Percentiles rank a stretch among this genome's conserved stretches.
Evolutionary conservation across 1,140 invertebrate genomes (phyloP).

Genomic region (Onthophagus taurus): DNA sequence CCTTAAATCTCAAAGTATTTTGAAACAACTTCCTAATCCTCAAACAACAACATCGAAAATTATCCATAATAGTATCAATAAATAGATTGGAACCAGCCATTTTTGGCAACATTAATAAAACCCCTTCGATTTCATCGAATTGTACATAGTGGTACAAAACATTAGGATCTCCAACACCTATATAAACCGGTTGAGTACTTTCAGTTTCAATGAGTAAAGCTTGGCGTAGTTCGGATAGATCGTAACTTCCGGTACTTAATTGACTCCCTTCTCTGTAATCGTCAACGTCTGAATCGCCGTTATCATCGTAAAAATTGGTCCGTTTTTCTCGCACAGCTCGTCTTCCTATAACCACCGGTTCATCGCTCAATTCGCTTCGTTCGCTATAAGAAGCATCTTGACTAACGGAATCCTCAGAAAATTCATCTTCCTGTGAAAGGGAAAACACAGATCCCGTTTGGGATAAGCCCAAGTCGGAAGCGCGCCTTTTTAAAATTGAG

Average conservation of each 20-base stretch:
- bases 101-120: slow-evolving; percentile 52
- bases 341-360: slow-evolving; percentile 52
- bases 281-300: slow-evolving; percentile 47
- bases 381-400: slow-evolving; percentile 41
- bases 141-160: slow-evolving; percentile 59
- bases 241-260: slow-evolving; percentile 47
- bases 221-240: slow-evolving; percentile 60
- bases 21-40: slow-evolving; percentile 59
- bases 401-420: slow-evolving; percentile 46
- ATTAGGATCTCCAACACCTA: slow-evolving; percentile 56
- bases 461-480: slow-evolving; percentile 41
- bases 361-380: slow-evolving; percentile 54
- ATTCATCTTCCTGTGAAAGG: slow-evolving; percentile 27
- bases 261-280: slow-evolving; percentile 50
- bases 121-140: slow-evolving; percentile 53
- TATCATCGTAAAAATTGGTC: slow-evolving; percentile 39
- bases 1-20: slow-evolving; percentile 56
- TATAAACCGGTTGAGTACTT: slow-evolving; percentile 50
- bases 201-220: slow-evolving; percentile 61
- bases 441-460: slow-evolving; percentile 21
- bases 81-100: slow-evolving; percentile 38
- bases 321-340: slow-evolving; percentile 49
- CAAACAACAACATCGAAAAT: slow-evolving; percentile 56
- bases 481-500: slow-evolving; percentile 48
- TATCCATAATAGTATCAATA: slow-evolving; percentile 49